These are phyloP conservation scores for Ictalurus furcatus DNA, from an alignment of 2,113 vertebrate genomes.

Conservation along the genomic window DNA sequence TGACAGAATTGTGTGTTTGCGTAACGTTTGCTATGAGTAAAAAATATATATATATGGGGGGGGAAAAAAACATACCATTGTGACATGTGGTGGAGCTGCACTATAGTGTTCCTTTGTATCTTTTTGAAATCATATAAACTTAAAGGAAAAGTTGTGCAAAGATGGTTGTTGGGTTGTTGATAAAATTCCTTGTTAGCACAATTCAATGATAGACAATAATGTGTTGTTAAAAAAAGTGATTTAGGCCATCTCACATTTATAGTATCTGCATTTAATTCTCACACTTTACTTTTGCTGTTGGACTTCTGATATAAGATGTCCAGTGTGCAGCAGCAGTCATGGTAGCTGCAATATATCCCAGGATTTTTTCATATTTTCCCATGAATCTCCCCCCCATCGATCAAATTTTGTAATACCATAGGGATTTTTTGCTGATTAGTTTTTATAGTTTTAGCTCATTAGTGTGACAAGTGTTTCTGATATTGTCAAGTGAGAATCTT, in stretches of 20 bases:
- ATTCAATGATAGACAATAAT: neutral
- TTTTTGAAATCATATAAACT: neutral
- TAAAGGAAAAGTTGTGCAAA: neutral
- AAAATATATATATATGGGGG: neutral
- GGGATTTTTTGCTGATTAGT: neutral
- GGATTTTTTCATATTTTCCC: neutral
- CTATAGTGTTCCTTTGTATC: neutral
- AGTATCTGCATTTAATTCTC: neutral
- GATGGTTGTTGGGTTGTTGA: no score
- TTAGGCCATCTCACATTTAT: neutral
- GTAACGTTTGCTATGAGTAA: neutral
- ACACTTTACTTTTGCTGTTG: slow-evolving; percentile 14
- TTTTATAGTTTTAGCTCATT: neutral
- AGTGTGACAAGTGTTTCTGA: neutral
- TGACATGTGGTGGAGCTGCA: neutral
- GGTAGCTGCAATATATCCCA: neutral
- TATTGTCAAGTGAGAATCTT: neutral
- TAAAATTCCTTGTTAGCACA: neutral
- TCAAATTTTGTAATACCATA: neutral
- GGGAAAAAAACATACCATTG: neutral
- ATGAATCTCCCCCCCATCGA: neutral
- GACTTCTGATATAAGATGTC: neutral
- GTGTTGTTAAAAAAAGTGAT: slow-evolving; percentile 3
- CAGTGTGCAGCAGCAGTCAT: neutral
- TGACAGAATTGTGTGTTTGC: neutral